Evolutionary conservation across 92 coral and sea anemone genomes (phyloP).

Genomic region (Zoanthus sociatus): DNA sequence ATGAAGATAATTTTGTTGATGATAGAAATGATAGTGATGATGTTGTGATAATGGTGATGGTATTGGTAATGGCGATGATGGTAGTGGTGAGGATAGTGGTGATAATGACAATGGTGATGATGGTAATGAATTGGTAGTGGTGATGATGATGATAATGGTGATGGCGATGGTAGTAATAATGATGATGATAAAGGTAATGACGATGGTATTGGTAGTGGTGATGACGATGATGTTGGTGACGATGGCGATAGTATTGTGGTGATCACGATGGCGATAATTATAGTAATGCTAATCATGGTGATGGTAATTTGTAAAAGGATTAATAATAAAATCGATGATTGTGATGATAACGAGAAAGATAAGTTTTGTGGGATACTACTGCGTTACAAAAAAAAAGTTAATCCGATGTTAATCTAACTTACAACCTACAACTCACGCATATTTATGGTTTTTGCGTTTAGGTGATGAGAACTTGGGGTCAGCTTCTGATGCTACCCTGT

Average conservation of each 20-base stretch:
- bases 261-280: not conserved
- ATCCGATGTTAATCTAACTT: not conserved
- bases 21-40: not conserved
- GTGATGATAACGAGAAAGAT: not conserved
- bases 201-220: no score
- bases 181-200: not conserved
- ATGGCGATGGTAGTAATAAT: not conserved
- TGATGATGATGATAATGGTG: not conserved
- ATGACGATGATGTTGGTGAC: not conserved
- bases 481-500: constrained; percentile 26
- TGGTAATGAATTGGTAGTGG: not conserved
- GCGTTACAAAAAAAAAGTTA: not conserved
- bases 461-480: constrained; percentile 49
- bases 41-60: not conserved
- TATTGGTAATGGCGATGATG: not conserved
- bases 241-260: not conserved
- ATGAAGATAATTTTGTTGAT: not conserved
- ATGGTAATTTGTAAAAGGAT: not conserved
- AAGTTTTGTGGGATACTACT: not conserved
- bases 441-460: not conserved
- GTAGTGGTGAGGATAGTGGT: not conserved
- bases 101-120: not conserved
- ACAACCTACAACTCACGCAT: not conserved
- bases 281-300: not conserved
- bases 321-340: not conserved